Percentiles rank a stretch among this genome's conserved stretches.
Evolutionary conservation across 2,113 vertebrate genomes (phyloP).

Genomic region (Albula goreensis): DNA sequence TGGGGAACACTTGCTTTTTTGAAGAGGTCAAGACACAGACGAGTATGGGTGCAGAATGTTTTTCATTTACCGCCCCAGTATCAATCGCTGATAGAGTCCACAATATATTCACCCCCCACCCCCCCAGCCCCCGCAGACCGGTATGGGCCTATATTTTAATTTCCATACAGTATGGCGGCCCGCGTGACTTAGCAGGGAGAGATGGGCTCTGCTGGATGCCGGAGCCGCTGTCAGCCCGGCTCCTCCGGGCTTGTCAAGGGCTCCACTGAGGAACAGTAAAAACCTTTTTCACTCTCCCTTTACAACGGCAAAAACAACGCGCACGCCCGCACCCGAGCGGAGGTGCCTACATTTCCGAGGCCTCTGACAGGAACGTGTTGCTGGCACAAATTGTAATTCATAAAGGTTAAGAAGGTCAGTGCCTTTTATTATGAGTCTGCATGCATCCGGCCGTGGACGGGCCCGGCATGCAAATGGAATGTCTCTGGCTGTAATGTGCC

Average conservation of each 20-base stretch:
- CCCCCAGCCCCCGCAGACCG: slow-evolving; percentile 45
- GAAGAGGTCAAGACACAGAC: background rate
- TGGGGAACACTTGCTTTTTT: background rate
- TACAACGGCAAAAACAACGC: slow-evolving; percentile 75
- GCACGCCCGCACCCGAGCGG: slow-evolving; percentile 64
- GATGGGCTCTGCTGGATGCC: slow-evolving; percentile 65
- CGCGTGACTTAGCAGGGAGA: slow-evolving; percentile 65
- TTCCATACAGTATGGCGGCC: slow-evolving; percentile 55
- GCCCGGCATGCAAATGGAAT: slow-evolving; percentile 76
- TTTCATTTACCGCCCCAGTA: background rate
- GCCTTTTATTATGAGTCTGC: slow-evolving; percentile 81
- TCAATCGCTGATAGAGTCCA: slow-evolving; percentile 33
- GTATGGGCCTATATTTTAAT: slow-evolving; percentile 48
- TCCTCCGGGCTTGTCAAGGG: slow-evolving; percentile 73
- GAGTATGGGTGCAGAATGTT: background rate
- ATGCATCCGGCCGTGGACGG: slow-evolving; percentile 74
- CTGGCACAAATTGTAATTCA: slow-evolving; percentile 85
- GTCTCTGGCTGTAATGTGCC: slow-evolving; percentile 70
- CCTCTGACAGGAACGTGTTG: slow-evolving; percentile 78
- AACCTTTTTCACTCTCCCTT: slow-evolving; percentile 72
- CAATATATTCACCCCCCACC: slow-evolving; percentile 40
- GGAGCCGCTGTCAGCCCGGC: slow-evolving; percentile 71
- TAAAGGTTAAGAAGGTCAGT: slow-evolving; percentile 83
- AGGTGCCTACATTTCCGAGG: slow-evolving; percentile 75
- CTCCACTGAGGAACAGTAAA: slow-evolving; percentile 72